Conservation (phyloP, 2,113 vertebrate genomes). For the Lamprologus speciosus region DNA sequence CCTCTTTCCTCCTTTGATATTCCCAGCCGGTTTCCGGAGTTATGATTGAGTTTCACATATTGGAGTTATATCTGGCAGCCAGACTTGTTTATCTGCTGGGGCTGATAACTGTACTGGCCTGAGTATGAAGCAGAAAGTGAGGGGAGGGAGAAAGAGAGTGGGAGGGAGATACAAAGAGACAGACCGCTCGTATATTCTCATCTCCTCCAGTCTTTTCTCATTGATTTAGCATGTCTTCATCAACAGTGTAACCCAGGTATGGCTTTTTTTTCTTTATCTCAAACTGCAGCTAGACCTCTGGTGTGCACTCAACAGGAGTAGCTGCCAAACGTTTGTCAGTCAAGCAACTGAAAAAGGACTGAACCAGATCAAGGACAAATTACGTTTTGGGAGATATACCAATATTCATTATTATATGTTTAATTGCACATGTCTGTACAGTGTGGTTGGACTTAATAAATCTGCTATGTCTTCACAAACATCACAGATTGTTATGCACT, state of each 20-base stretch:
- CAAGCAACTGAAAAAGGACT: not conserved
- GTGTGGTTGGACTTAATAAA: not conserved
- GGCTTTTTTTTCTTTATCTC: slow-evolving; percentile 37
- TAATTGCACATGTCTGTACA: not conserved
- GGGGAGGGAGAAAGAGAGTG: slow-evolving; percentile 32
- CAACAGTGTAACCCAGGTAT: slow-evolving; percentile 49
- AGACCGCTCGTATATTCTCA: slow-evolving; percentile 55
- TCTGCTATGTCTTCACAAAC: not conserved
- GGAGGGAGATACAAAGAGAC: slow-evolving; percentile 45
- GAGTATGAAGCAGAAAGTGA: slow-evolving; percentile 35
- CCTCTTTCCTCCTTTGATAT: slow-evolving; percentile 48
- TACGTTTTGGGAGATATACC: not conserved
- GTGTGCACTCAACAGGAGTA: slow-evolving; percentile 10
- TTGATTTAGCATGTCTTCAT: slow-evolving; percentile 66
- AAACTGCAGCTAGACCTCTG: slow-evolving; percentile 27
- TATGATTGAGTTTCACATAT: slow-evolving; percentile 73
- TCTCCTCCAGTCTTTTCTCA: slow-evolving; percentile 62
- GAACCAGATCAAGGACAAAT: not conserved
- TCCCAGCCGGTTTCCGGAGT: slow-evolving; percentile 58
- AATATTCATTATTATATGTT: not conserved
- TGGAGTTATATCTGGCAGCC: slow-evolving; percentile 70
- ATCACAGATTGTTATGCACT: not conserved
- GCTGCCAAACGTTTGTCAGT: slow-evolving; percentile 34
- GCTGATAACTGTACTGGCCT: slow-evolving; percentile 56
- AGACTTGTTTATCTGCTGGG: slow-evolving; percentile 64